These are phyloP conservation scores for Diglossa cyanea DNA, from an alignment of 2,797 vertebrate genomes.

Conservation along the genomic window DNA sequence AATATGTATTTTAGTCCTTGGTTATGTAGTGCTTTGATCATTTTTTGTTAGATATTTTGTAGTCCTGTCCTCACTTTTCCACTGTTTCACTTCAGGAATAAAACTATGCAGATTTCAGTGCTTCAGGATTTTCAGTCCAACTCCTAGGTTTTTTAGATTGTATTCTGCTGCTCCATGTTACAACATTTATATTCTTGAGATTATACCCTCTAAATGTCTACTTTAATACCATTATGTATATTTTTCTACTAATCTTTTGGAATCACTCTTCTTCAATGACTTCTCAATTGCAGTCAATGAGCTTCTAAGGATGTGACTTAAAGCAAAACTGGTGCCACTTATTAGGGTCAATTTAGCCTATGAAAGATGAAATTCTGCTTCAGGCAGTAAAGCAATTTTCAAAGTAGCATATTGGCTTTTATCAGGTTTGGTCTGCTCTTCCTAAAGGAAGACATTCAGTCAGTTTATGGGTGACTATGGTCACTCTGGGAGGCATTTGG, in stretches of 20 bases:
- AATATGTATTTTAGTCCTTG: not conserved
- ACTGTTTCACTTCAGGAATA: not conserved
- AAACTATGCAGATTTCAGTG: not conserved
- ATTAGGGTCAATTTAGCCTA: not conserved
- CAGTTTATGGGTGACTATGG: conserved; percentile 22
- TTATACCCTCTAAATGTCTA: not conserved
- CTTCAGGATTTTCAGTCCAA: not conserved
- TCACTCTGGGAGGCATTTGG: conserved; percentile 46
- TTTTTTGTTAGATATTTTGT: not conserved
- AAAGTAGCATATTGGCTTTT: not conserved
- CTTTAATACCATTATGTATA: not conserved
- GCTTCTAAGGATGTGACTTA: not conserved
- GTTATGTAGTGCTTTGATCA: not conserved
- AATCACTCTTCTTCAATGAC: not conserved
- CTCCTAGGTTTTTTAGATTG: not conserved
- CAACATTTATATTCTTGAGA: not conserved
- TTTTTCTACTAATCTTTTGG: not conserved
- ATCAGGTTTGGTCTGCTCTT: not conserved
- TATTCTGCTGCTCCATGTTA: not conserved
- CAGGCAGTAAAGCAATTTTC: conserved; percentile 7
- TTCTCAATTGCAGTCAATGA: not conserved
- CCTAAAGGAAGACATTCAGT: not conserved
- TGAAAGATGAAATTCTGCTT: conserved; percentile 14
- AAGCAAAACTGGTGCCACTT: not conserved
- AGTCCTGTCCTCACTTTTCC: not conserved